A percentile compares a stretch with the other conserved stretches of the same genome.
These are phyloP conservation scores for Pipistrellus pygmaeus DNA, from an alignment of 2,797 vertebrate species.

Conservation along the genomic window DNA sequence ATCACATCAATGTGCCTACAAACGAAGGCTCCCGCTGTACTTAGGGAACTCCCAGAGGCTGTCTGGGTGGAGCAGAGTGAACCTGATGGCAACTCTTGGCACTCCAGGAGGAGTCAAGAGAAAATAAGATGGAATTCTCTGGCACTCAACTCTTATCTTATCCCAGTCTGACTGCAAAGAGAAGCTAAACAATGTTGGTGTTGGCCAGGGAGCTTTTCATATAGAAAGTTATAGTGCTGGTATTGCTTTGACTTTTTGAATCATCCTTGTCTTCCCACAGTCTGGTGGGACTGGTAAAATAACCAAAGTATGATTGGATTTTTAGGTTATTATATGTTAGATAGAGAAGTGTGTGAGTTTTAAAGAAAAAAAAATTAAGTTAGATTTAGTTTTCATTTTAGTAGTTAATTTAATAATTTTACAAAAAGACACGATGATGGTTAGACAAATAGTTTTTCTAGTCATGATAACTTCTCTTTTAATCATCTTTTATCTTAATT, in stretches of 20 bases:
- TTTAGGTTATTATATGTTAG: not conserved
- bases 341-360: not conserved
- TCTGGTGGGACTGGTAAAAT: not conserved
- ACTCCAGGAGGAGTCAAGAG: not conserved
- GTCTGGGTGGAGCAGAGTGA: not conserved
- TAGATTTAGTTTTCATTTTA: not conserved
- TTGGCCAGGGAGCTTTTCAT: not conserved
- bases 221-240: not conserved
- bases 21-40: not conserved
- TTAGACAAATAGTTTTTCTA: not conserved
- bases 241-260: not conserved
- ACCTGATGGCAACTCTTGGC: slow-evolving; percentile 21
- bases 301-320: not conserved
- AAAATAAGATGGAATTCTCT: not conserved
- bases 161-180: not conserved
- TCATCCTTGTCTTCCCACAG: slow-evolving; percentile 23
- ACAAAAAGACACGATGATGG: not conserved
- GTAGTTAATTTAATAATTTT: not conserved
- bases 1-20: not conserved
- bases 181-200: not conserved
- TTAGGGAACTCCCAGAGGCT: not conserved
- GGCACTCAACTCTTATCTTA: not conserved
- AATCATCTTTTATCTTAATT: not conserved
- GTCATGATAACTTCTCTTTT: not conserved
- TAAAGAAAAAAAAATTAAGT: not conserved